A percentile compares a stretch with the other conserved stretches of the same genome.
Evolutionary conservation across 2,888 invertebrate genomes (phyloP).

Genomic region (Entomobrya multifasciata): DNA sequence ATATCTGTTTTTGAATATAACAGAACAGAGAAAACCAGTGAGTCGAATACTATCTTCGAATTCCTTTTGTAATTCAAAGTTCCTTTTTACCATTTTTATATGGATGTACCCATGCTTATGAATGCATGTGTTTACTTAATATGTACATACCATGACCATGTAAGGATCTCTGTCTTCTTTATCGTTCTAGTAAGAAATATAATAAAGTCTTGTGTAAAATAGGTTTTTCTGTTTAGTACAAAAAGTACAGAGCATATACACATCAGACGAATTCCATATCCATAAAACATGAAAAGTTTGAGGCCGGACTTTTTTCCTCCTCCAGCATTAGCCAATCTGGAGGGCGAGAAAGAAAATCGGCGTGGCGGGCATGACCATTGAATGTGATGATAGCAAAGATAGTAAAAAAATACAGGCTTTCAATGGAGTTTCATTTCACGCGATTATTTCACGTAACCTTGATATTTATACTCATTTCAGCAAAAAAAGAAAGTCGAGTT

Average conservation of each 20-base stretch:
- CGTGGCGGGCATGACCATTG: slow-evolving; percentile 1
- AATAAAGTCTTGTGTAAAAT: too few species aligned
- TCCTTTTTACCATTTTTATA: too few species aligned
- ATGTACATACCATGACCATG: background rate
- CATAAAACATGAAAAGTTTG: slow-evolving; percentile 43
- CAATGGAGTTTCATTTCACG: background rate
- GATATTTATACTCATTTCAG: slow-evolving; percentile 28
- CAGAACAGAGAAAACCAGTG: background rate
- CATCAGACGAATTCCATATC: background rate
- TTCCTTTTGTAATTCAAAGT: background rate
- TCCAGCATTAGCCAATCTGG: slow-evolving; percentile 45
- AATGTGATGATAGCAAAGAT: too few species aligned
- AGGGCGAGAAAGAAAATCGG: background rate
- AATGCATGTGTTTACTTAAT: background rate
- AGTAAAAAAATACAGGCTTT: too few species aligned
- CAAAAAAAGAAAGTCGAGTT: background rate
- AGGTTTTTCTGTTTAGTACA: too few species aligned
- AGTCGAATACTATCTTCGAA: background rate
- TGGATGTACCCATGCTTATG: background rate
- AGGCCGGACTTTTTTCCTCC: slow-evolving; percentile 42
- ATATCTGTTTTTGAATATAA: too few species aligned
- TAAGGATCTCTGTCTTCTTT: background rate
- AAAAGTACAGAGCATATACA: too few species aligned
- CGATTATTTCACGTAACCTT: slow-evolving; percentile 47
- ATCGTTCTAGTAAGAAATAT: too few species aligned